Percentiles rank a stretch among this genome's conserved stretches.
Evolutionary conservation across 2,113 vertebrate species (phyloP).

Genomic region (Pholis gunnellus): DNA sequence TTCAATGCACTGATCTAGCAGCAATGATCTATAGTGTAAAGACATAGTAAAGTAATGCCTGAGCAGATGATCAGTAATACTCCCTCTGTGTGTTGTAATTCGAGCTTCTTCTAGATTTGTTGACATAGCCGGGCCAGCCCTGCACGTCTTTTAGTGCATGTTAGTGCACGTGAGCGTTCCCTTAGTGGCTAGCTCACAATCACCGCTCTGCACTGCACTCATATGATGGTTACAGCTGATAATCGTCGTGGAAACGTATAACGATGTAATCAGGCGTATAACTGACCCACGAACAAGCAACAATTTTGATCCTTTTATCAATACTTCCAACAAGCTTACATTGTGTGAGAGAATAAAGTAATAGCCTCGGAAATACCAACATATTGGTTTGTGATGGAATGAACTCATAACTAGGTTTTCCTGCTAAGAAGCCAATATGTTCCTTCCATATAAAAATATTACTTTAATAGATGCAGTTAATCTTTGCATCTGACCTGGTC

Average conservation of each 20-base stretch:
- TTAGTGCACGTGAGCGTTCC: not conserved
- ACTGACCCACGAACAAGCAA: constrained; percentile 6
- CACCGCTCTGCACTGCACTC: not conserved
- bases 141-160: not conserved
- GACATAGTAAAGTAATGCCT: not conserved
- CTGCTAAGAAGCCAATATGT: constrained; percentile 43
- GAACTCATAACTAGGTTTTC: constrained; percentile 63
- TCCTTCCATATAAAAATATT: constrained; percentile 55
- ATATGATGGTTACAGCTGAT: not conserved
- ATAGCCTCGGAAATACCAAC: constrained; percentile 50
- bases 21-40: not conserved
- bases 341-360: constrained; percentile 29
- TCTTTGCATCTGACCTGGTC: constrained; percentile 79
- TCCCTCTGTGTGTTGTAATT: not conserved
- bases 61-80: not conserved
- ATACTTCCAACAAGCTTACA: constrained; percentile 31
- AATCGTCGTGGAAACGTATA: not conserved
- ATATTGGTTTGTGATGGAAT: constrained; percentile 62
- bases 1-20: not conserved
- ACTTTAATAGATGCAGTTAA: constrained; percentile 70
- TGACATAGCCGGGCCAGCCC: not conserved
- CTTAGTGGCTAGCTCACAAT: not conserved
- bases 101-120: not conserved
- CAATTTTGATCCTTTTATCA: constrained; percentile 42
- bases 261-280: constrained; percentile 16